These are phyloP conservation scores for Lepus americanus DNA, from an alignment of 2,113 vertebrate species.

Conservation along the genomic window DNA sequence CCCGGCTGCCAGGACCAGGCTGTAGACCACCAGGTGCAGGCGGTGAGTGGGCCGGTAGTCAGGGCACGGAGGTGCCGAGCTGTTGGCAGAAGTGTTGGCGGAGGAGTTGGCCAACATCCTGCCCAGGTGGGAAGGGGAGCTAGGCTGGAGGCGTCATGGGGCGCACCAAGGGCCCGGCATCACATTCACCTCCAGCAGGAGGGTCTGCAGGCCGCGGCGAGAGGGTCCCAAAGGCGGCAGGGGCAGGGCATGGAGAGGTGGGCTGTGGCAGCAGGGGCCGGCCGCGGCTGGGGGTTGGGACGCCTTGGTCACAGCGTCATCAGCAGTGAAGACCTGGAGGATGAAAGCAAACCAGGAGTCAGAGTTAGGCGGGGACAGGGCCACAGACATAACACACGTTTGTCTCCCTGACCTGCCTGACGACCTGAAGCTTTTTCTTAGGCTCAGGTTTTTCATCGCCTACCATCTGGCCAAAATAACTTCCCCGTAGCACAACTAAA, in stretches of 20 bases:
- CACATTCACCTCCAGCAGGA: neutral
- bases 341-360: neutral
- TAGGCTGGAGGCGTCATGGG: constrained; percentile 10
- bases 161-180: neutral
- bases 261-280: neutral
- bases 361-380: neutral
- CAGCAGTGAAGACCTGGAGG: constrained; percentile 46
- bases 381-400: neutral
- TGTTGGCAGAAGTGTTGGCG: neutral
- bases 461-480: neutral
- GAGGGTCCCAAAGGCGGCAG: neutral
- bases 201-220: neutral
- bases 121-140: neutral
- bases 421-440: neutral
- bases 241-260: neutral
- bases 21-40: constrained; percentile 88
- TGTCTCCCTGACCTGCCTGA: neutral
- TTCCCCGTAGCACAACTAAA: neutral
- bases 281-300: too few species aligned
- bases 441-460: neutral
- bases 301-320: neutral
- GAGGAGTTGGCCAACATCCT: constrained; percentile 19
- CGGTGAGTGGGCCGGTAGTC: constrained; percentile 83
- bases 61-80: constrained; percentile 65
- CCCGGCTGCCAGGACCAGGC: constrained; percentile 85